Evolutionary conservation across 2,797 vertebrate species (phyloP).

Genomic region (Sebastiscus tertius): DNA sequence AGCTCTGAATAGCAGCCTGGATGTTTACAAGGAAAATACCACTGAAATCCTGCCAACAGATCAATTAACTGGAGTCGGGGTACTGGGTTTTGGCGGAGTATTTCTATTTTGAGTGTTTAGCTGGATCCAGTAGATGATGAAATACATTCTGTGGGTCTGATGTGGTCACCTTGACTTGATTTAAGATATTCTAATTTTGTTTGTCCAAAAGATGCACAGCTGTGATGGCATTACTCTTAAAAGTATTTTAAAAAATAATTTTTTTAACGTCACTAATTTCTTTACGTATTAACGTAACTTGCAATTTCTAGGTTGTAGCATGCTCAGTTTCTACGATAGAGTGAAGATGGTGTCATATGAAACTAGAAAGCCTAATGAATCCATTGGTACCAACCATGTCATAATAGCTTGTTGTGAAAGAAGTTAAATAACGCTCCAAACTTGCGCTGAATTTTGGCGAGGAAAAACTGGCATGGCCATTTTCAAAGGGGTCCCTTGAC

Average conservation of each 20-base stretch:
- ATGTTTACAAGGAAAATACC: conserved; percentile 47
- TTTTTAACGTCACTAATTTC: too few relatives aligned
- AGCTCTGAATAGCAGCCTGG: conserved; percentile 28
- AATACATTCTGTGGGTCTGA: neutral
- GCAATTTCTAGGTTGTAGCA: too few relatives aligned
- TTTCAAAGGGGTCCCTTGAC: too few relatives aligned
- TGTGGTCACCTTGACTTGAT: neutral
- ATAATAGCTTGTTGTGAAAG: too few relatives aligned
- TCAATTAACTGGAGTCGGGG: conserved; percentile 31
- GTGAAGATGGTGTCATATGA: too few relatives aligned
- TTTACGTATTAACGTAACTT: too few relatives aligned
- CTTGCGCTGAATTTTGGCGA: too few relatives aligned
- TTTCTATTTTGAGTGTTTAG: conserved; percentile 2
- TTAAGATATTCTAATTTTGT: neutral
- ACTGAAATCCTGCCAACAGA: conserved; percentile 41
- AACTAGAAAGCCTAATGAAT: too few relatives aligned
- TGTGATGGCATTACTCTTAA: neutral
- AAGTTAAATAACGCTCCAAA: too few relatives aligned
- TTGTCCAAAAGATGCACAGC: neutral
- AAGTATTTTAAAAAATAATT: neutral
- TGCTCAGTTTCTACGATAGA: too few relatives aligned
- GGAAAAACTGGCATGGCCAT: too few relatives aligned
- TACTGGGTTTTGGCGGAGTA: neutral
- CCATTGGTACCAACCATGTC: too few relatives aligned
- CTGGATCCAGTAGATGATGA: neutral